Base-by-base conservation (phyloP, 1,140 invertebrate species). In the Drosophila teissieri region DNA sequence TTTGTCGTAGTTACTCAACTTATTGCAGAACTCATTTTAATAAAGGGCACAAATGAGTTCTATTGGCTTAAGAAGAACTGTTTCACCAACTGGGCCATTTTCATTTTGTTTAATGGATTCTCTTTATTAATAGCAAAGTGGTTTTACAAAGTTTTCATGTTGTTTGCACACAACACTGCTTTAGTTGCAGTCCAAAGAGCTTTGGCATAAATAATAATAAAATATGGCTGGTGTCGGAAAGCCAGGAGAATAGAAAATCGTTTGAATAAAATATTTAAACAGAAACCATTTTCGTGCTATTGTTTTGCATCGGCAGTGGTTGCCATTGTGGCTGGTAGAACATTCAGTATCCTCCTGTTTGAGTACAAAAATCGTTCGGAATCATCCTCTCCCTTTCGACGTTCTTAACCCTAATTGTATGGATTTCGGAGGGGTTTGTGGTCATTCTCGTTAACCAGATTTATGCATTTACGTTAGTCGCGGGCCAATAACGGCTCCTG, bases 381-480 rank as follows among this genome's bases (percentile, higher is more conserved):
- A 10, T 8, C 31, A 31, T 31, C 8, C 31, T 0, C 7, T 45
- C 1, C 15, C 6, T 17, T 2, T 1, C 42, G 8, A 19, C 12
- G 42, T 11, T 19, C 8, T 15, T 34, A 14, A 14, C 17, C 60
- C 27, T 6, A 19, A 44, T 17, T 40, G 6, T 67, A 65, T 65
- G 31, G 60, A 39, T 48, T 48, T 65, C 40, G 12, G 34, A 15
- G 36, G 12, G 17, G 27, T 5, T 22, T 51, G n/a, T 51, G 61
- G 61, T 12, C 36, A 34, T 64, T 49, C 63, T 40, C 78, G 48
- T 48, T 64, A 56, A 62, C 63, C 40, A 70, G 64, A 86, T 85
- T 86, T 86, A 81, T 81, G 52, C 53, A 60, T 44, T 68, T 73
- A 39, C 55, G 70, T 73, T 51, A 69, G 81, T 68, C 73, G 48